Evolutionary conservation across 2,797 vertebrate species (phyloP), one percentile per base, ranked within the genome.

Genomic region (Avahi laniger): DNA sequence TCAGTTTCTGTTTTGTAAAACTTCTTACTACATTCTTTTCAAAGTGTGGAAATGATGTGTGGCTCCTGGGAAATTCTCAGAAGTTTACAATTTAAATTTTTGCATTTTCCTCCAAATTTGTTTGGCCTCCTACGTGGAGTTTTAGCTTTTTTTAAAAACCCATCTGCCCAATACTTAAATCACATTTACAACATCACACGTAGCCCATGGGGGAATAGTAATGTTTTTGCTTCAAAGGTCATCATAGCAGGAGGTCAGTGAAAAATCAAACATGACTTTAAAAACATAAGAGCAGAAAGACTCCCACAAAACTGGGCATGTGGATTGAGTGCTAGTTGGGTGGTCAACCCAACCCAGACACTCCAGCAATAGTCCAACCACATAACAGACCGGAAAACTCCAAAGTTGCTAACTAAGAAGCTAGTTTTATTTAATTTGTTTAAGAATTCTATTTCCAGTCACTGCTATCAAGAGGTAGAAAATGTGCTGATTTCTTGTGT

Each of bases 221-320:
- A 93, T 92, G 59, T 97, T 98, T 98, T 97, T 96, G 81, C 91
- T 98, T 98, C 89, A 97, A 97, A 97, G 92, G 96, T 96, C 97
- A 95, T 95, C 52, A 54, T 14, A 78, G 91, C 75, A 97, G 91
- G 96, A 98, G 95, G 70, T 96, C 91, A 93, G 88, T 83, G 90
- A 96, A 98, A 97, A 98, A 97, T 96, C 96, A 98, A 98, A 95
- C 84, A 96, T 92, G 91, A 87, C 46, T 98, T 97, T 92, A 97
- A 98, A 98, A 98, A 93, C 85, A n/a, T 22, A 86, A 96, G 96
- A 93, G 46, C 80, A 97, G 80, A 35, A 67, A 98, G 92, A 84
- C 7, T 79, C 94, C 93, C 97, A 96, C 95, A 97, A 95, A 98
- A 96, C 65, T 35, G 94, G 54, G 73, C 83, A 57, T 91, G 95